phyloP scores from a whole-genome alignment of 1,140 invertebrate species.

The Zaprionus ghesquierei region DNA sequence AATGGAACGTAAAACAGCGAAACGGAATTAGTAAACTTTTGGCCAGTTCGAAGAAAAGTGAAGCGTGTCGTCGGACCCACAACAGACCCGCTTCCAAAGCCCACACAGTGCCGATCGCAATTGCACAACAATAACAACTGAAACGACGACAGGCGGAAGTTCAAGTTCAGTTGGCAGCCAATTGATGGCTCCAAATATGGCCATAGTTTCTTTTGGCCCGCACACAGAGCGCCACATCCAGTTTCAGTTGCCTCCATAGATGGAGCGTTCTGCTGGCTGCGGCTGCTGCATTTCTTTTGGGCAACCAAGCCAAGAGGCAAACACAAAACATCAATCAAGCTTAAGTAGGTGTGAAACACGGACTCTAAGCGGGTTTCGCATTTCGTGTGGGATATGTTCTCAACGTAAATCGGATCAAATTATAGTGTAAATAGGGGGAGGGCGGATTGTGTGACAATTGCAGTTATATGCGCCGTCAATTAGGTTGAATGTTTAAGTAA shows the following conservation, averaged over 20 bases:
- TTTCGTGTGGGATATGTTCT: not conserved
- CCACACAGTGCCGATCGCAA: constrained; percentile 49
- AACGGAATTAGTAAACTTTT: constrained; percentile 49
- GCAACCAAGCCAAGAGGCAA: constrained; percentile 4
- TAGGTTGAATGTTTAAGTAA: not conserved
- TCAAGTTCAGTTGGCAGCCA: constrained; percentile 71
- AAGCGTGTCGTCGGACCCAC: constrained; percentile 18
- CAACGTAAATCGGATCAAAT: not conserved
- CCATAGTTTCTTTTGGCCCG: constrained; percentile 5
- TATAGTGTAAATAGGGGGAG: not conserved
- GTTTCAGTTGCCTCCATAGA: constrained; percentile 53
- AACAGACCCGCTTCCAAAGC: constrained; percentile 5
- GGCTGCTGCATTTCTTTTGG: constrained; percentile 53
- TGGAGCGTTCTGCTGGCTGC: constrained; percentile 12
- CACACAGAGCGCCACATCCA: constrained; percentile 21
- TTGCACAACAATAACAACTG: constrained; percentile 56
- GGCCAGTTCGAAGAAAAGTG: constrained; percentile 26
- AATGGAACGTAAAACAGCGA: constrained; percentile 35
- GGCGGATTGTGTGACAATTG: not conserved
- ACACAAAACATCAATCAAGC: constrained; percentile 36
- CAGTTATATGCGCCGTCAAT: not conserved
- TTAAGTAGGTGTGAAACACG: constrained; percentile 25
- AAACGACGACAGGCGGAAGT: constrained; percentile 61
- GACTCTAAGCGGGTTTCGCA: not conserved
- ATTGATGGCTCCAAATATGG: constrained; percentile 58